Evolutionary conservation across 1,140 invertebrate species (phyloP).

Genomic region (Meteorus sp.): DNA sequence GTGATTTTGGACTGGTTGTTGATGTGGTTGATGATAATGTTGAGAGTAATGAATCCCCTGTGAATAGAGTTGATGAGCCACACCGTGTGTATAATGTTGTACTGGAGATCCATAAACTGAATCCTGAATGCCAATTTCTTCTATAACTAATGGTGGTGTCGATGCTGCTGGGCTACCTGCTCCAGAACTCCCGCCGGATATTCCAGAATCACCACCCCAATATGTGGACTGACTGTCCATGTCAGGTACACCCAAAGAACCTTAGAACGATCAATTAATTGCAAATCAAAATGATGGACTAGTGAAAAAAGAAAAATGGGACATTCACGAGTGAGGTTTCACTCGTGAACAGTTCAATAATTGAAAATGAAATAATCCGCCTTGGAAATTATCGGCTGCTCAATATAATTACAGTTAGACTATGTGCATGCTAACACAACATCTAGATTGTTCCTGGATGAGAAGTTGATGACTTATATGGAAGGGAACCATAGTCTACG

Average conservation of each 20-base stretch:
- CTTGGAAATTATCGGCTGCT: too few relatives aligned
- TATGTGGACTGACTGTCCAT: slow-evolving; percentile 51
- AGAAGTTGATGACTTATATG: too few relatives aligned
- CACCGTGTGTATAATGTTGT: background rate
- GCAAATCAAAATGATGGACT: too few relatives aligned
- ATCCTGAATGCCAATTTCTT: slow-evolving; percentile 50
- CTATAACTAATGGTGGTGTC: slow-evolving; percentile 50
- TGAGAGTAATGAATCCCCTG: slow-evolving; percentile 35
- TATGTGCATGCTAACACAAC: too few relatives aligned
- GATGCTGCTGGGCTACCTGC: slow-evolving; percentile 51
- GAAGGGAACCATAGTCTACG: too few relatives aligned
- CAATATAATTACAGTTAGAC: too few relatives aligned
- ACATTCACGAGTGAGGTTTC: too few relatives aligned
- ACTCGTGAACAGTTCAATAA: too few relatives aligned
- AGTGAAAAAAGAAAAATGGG: too few relatives aligned
- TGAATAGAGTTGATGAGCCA: slow-evolving; percentile 34
- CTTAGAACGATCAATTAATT: background rate
- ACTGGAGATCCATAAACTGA: slow-evolving; percentile 2
- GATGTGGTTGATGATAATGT: slow-evolving; percentile 31
- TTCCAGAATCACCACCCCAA: slow-evolving; percentile 52
- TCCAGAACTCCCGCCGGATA: slow-evolving; percentile 52
- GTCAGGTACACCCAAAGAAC: slow-evolving; percentile 30
- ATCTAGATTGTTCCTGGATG: too few relatives aligned
- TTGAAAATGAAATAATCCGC: too few relatives aligned
- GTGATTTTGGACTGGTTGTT: slow-evolving; percentile 13